A percentile compares a stretch with the other conserved stretches of the same genome.
Conservation (phyloP, 2,113 vertebrate species). For the Shinisaurus crocodilurus region DNA sequence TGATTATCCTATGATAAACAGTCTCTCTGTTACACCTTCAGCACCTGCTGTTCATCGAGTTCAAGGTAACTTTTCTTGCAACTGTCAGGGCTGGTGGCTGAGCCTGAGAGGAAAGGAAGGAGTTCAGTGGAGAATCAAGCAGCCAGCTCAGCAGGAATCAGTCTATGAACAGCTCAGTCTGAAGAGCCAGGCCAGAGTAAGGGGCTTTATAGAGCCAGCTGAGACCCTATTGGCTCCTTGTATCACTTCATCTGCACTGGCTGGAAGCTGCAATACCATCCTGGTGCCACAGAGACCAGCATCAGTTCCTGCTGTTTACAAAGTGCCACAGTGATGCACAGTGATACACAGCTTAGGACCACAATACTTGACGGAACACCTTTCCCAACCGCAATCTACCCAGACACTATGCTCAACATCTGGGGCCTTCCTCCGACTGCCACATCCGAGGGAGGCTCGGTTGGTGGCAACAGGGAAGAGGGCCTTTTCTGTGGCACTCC, state of each 20-base stretch:
- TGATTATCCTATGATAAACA: conserved; percentile 58
- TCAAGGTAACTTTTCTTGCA: conserved; percentile 65
- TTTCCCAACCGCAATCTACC: too few species aligned
- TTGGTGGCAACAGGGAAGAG: too few species aligned
- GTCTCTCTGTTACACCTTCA: conserved; percentile 59
- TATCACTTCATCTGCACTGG: neutral
- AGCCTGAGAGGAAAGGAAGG: too few species aligned
- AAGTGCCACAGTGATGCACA: too few species aligned
- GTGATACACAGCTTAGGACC: too few species aligned
- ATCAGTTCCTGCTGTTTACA: neutral
- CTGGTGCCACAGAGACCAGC: neutral
- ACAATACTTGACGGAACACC: too few species aligned
- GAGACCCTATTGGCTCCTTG: neutral
- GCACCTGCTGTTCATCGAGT: conserved; percentile 60
- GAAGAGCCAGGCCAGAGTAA: neutral
- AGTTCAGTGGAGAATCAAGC: neutral
- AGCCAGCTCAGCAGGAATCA: neutral
- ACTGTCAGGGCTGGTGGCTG: neutral
- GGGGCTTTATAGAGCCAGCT: neutral
- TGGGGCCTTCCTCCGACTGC: too few species aligned
- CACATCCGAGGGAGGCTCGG: too few species aligned
- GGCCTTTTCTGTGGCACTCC: too few species aligned
- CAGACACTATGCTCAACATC: too few species aligned
- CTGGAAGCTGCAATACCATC: neutral
- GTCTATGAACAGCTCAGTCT: neutral